phyloP scores from a whole-genome alignment of 2,797 vertebrate species.

The Caiman crocodilus region DNA sequence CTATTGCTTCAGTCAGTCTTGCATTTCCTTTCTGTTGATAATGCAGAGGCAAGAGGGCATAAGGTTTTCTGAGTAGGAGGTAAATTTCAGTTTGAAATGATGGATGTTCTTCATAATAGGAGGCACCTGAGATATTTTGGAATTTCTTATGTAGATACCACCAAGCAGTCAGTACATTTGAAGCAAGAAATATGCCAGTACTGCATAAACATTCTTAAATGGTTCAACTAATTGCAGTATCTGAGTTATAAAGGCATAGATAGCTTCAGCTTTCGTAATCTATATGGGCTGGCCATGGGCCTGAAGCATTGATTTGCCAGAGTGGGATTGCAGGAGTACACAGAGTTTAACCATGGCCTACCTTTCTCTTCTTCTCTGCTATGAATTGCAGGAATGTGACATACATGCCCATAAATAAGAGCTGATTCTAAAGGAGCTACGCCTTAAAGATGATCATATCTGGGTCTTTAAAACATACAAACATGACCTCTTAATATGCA shows the following conservation, averaged over 20 bases:
- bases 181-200: neutral
- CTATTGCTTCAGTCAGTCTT: neutral
- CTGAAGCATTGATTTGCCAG: neutral
- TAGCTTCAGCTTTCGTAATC: neutral
- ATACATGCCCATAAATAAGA: too few species aligned
- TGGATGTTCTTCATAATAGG: neutral
- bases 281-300: neutral
- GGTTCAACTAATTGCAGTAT: neutral
- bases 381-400: too few species aligned
- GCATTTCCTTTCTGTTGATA: neutral
- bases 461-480: neutral
- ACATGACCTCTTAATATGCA: neutral
- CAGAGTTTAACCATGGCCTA: neutral
- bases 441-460: neutral
- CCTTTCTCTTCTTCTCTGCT: neutral
- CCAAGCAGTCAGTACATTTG: neutral
- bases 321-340: neutral
- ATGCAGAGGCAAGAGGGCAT: neutral
- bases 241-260: neutral
- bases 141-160: neutral
- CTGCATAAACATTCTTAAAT: neutral
- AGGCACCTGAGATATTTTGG: neutral
- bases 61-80: neutral
- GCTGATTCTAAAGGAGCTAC: neutral
- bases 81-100: neutral